Conservation (phyloP, 1,140 invertebrate species). For the Mizuhopecten yessoensis region DNA sequence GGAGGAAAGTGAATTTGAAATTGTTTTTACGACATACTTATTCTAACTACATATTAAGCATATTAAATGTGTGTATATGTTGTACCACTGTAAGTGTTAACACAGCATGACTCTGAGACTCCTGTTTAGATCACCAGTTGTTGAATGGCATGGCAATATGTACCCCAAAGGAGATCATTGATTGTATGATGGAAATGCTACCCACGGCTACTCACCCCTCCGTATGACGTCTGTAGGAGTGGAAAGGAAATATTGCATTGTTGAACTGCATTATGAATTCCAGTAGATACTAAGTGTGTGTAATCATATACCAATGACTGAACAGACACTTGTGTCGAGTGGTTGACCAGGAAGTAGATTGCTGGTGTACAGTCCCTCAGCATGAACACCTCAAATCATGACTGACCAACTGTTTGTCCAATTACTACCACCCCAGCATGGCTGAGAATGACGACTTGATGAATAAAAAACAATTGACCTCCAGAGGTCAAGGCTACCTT, state of each 20-base stretch:
- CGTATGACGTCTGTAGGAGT: not conserved
- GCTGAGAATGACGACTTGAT: not conserved
- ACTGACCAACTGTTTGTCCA: not conserved
- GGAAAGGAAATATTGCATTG: not conserved
- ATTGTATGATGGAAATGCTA: not conserved
- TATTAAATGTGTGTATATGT: not conserved
- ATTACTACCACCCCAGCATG: not conserved
- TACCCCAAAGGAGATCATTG: not conserved
- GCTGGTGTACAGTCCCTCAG: not conserved
- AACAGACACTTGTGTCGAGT: not conserved
- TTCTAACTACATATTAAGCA: not conserved
- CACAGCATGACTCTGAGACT: not conserved
- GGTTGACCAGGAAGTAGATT: not conserved
- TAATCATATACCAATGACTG: no score
- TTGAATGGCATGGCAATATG: not conserved
- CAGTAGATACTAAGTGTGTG: not conserved
- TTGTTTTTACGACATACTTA: no score
- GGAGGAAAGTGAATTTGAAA: no score
- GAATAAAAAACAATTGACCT: not conserved
- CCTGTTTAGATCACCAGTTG: not conserved
- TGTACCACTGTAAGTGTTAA: not conserved
- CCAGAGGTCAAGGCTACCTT: not conserved
- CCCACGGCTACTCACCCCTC: not conserved
- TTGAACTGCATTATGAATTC: not conserved
- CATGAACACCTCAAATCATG: not conserved